A percentile compares a stretch with the other conserved stretches of the same genome.
These are phyloP conservation scores for Alosa sapidissima DNA, from an alignment of 2,797 vertebrate species.

Conservation along the genomic window DNA sequence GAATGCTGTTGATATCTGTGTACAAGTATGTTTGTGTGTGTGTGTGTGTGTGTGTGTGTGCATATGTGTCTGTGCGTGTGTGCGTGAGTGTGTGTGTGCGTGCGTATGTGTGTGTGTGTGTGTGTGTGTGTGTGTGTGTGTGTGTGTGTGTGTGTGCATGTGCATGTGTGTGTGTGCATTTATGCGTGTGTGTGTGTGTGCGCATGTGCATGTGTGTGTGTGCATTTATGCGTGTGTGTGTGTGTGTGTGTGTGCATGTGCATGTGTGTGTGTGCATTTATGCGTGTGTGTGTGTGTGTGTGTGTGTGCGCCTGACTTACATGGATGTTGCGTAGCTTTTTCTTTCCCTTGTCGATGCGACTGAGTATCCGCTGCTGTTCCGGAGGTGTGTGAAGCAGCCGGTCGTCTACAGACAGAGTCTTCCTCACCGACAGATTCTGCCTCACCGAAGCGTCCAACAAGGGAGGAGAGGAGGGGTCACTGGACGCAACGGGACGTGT, in stretches of 20 bases:
- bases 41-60: neutral
- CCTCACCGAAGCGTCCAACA: slow-evolving; percentile 63
- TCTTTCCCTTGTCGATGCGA: slow-evolving; percentile 69
- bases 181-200: neutral
- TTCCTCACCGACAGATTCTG: slow-evolving; percentile 75
- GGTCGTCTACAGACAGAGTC: slow-evolving; percentile 73
- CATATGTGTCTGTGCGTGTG: neutral
- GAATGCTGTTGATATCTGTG: too few relatives aligned
- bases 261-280: neutral
- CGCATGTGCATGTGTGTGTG: neutral
- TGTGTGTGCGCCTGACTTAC: slow-evolving; percentile 72
- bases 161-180: too few relatives aligned
- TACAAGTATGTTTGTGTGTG: neutral
- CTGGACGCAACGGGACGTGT: slow-evolving; percentile 38
- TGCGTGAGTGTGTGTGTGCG: neutral
- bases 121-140: neutral
- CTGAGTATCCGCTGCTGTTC: slow-evolving; percentile 69
- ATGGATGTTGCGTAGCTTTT: slow-evolving; percentile 69
- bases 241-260: neutral
- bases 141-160: neutral
- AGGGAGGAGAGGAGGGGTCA: neutral
- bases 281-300: neutral
- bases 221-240: neutral
- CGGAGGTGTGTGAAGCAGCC: slow-evolving; percentile 70
- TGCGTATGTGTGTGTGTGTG: neutral